A percentile compares a stretch with the other conserved stretches of the same genome.
phyloP scores from a whole-genome alignment of 1,140 invertebrate species.

The Gyrodactylus bullatarudis region DNA sequence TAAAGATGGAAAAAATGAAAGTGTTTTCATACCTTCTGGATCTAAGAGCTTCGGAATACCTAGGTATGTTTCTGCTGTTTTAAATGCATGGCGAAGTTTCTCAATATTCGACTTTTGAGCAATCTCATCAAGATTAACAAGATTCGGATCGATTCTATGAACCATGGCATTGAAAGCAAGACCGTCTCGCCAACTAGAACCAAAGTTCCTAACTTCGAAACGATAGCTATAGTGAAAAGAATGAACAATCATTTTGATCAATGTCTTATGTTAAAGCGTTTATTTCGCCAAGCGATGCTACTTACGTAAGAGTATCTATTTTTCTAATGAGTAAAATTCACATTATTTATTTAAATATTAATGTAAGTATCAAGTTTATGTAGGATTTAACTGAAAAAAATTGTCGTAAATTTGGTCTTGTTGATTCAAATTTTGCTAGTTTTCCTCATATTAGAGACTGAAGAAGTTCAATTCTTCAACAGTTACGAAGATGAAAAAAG shows the following conservation, averaged over 20 bases:
- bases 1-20: too few relatives aligned
- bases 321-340: too few relatives aligned
- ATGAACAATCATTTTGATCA: not conserved
- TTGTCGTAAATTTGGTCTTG: too few relatives aligned
- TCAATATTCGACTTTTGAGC: conserved; percentile 12
- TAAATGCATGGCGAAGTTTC: conserved; percentile 53
- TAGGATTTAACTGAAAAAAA: too few relatives aligned
- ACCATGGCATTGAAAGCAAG: conserved; percentile 76
- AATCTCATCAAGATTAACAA: conserved; percentile 36
- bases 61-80: conserved; percentile 73
- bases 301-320: not conserved
- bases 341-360: too few relatives aligned
- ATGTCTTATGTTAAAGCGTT: not conserved
- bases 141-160: conserved; percentile 59
- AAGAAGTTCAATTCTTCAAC: too few relatives aligned
- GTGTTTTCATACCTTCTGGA: conserved; percentile 82
- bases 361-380: too few relatives aligned
- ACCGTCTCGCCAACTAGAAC: conserved; percentile 76
- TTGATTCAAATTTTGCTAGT: too few relatives aligned
- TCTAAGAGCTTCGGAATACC: conserved; percentile 84
- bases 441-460: too few relatives aligned
- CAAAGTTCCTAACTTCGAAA: conserved; percentile 64
- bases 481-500: too few relatives aligned
- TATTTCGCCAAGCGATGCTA: not conserved
- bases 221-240: conserved; percentile 34